A percentile compares a stretch with the other conserved stretches of the same genome.
phyloP scores from a whole-genome alignment of 2,888 invertebrate genomes.

The Lasioglossum pauxillum region DNA sequence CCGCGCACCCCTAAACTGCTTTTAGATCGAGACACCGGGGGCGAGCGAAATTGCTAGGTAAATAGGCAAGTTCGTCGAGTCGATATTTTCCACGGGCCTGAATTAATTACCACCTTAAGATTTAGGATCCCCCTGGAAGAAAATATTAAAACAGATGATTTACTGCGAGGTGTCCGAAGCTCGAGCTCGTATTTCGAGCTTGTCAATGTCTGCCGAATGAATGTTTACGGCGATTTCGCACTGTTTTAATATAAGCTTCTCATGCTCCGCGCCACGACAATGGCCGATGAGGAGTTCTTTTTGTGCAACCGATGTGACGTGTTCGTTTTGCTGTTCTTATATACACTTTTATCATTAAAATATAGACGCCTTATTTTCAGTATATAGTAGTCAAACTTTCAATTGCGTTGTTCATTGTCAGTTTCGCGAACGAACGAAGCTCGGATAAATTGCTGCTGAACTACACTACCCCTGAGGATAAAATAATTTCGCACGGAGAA shows the following conservation, averaged over 20 bases:
- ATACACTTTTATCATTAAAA: too few relatives aligned
- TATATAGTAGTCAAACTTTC: too few relatives aligned
- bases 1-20: constrained; percentile 23
- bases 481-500: neutral
- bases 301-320: too few relatives aligned
- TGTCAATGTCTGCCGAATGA: too few relatives aligned
- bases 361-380: too few relatives aligned
- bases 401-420: too few relatives aligned
- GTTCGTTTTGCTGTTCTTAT: too few relatives aligned
- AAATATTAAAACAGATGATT: neutral
- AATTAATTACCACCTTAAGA: neutral
- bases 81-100: neutral
- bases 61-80: neutral
- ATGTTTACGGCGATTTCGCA: too few relatives aligned
- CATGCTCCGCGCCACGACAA: too few relatives aligned
- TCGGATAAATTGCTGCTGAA: neutral
- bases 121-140: neutral
- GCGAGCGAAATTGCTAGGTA: neutral
- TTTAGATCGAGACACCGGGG: neutral
- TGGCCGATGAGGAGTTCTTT: too few relatives aligned
- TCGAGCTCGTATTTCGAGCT: neutral
- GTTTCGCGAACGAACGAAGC: neutral
- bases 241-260: too few relatives aligned
- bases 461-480: neutral
- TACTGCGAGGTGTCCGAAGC: neutral